These are phyloP conservation scores for Nomada fabriciana DNA, from an alignment of 2,888 invertebrate species.

Conservation along the genomic window DNA sequence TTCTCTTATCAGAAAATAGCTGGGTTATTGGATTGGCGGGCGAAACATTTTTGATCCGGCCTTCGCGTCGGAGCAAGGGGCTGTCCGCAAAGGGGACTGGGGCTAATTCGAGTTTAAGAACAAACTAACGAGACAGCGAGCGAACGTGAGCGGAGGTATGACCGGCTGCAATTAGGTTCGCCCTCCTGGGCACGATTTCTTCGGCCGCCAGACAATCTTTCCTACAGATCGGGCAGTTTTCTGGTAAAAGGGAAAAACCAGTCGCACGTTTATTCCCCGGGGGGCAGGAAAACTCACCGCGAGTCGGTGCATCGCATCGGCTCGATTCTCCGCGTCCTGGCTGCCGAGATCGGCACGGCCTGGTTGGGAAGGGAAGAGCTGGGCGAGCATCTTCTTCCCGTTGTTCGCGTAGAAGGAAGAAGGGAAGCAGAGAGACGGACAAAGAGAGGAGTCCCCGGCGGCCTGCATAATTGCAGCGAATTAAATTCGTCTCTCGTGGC, in stretches of 20 bases:
- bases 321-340: slow-evolving; percentile 13
- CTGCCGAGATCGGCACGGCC: not conserved
- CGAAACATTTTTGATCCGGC: slow-evolving; percentile 26
- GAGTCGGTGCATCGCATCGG: slow-evolving; percentile 20
- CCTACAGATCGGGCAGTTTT: slow-evolving; percentile 57
- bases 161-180: slow-evolving; percentile 81
- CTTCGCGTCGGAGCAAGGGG: too few relatives aligned
- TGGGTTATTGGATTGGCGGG: not conserved
- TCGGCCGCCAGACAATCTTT: slow-evolving; percentile 69
- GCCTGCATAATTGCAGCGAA: slow-evolving; percentile 72
- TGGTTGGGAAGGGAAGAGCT: not conserved
- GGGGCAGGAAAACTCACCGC: slow-evolving; percentile 32
- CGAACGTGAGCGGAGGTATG: slow-evolving; percentile 54
- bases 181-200: slow-evolving; percentile 81
- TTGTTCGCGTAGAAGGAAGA: not conserved
- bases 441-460: slow-evolving; percentile 2
- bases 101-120: slow-evolving; percentile 50
- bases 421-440: not conserved
- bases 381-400: slow-evolving; percentile 32
- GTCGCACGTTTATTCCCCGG: slow-evolving; percentile 53
- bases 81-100: not conserved
- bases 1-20: not conserved
- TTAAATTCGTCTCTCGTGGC: slow-evolving; percentile 74
- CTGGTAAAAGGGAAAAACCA: slow-evolving; percentile 47
- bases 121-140: slow-evolving; percentile 49